Conservation (phyloP, 2,797 vertebrate species). For the Chanos chanos region DNA sequence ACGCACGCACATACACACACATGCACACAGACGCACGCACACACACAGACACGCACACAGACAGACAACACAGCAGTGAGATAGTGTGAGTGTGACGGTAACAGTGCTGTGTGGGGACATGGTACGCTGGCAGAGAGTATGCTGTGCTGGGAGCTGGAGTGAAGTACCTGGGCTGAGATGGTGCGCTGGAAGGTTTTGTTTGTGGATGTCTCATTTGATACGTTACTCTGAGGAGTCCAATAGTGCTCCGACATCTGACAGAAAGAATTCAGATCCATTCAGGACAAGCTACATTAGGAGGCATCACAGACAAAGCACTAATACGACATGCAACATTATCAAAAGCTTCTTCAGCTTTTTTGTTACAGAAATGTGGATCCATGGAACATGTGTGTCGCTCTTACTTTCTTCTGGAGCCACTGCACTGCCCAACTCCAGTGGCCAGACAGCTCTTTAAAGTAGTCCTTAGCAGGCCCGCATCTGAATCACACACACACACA, state of each 20-base stretch:
- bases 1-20: conserved; percentile 2
- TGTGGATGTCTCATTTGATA: conserved; percentile 97
- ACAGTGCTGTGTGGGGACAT: background rate
- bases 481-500: conserved; percentile 59
- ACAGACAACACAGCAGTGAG: background rate
- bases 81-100: background rate
- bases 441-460: conserved; percentile 96
- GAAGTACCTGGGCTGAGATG: conserved; percentile 92
- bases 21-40: conserved; percentile 10
- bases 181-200: conserved; percentile 99
- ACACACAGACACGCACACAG: background rate
- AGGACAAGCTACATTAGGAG: background rate
- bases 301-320: background rate
- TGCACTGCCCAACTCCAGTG: conserved; percentile 99
- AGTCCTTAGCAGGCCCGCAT: conserved; percentile 93
- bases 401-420: conserved; percentile 96
- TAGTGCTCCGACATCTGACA: conserved; percentile 98
- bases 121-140: background rate
- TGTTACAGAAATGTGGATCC: background rate
- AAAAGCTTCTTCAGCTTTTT: background rate
- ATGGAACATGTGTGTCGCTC: background rate
- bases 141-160: background rate
- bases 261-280: background rate
- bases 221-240: conserved; percentile 96
- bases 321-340: too few species aligned